A percentile compares a stretch with the other conserved stretches of the same genome.
Evolutionary conservation across 2,113 vertebrate species (phyloP).

Genomic region (Cavia aperea): DNA sequence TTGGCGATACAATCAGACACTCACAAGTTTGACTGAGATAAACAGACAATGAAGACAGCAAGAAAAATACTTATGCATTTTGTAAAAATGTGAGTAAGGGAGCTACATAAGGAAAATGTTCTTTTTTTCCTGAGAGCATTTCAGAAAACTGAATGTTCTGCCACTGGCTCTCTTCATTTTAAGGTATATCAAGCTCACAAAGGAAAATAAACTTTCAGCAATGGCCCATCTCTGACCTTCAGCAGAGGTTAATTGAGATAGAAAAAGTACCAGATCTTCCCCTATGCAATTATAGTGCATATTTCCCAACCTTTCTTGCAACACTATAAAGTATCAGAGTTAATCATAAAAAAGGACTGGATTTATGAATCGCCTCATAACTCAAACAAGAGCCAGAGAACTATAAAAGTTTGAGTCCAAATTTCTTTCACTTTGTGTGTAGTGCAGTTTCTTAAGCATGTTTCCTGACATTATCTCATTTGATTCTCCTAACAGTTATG

Average conservation of each 20-base stretch:
- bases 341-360: slow-evolving; percentile 52
- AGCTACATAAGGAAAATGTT: neutral
- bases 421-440: slow-evolving; percentile 31
- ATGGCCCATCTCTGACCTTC: slow-evolving; percentile 42
- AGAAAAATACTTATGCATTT: slow-evolving; percentile 39
- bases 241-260: slow-evolving; percentile 51
- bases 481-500: neutral
- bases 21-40: slow-evolving; percentile 59
- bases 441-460: neutral
- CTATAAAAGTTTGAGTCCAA: slow-evolving; percentile 51
- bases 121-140: slow-evolving; percentile 20
- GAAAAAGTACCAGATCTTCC: slow-evolving; percentile 48
- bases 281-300: neutral
- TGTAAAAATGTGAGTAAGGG: slow-evolving; percentile 47
- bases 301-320: slow-evolving; percentile 36
- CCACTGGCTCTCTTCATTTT: neutral
- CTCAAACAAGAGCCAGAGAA: slow-evolving; percentile 53
- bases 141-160: slow-evolving; percentile 20
- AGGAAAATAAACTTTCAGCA: slow-evolving; percentile 37
- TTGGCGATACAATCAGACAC: slow-evolving; percentile 48
- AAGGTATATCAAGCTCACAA: slow-evolving; percentile 28
- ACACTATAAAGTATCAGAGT: slow-evolving; percentile 54
- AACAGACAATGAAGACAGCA: slow-evolving; percentile 50
- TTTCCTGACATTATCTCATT: slow-evolving; percentile 16
- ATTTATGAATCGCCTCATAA: slow-evolving; percentile 59